phyloP scores from a whole-genome alignment of 1,140 invertebrate species.

The Hylaeus anthracinus region DNA sequence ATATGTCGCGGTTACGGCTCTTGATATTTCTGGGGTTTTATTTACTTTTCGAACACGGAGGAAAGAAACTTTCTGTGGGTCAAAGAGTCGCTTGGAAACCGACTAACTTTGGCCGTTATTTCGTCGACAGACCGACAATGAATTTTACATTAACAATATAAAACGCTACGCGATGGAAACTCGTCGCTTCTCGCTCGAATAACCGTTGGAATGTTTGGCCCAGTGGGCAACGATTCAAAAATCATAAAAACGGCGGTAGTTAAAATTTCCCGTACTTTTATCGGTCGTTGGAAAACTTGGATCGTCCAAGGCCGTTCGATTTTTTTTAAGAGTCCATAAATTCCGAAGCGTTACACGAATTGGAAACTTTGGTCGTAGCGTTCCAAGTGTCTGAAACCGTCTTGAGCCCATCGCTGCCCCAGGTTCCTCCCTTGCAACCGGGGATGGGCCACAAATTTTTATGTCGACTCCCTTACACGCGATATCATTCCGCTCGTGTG shows the following conservation, averaged over 20 bases:
- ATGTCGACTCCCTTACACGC: conserved; percentile 30
- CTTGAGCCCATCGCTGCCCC: not conserved
- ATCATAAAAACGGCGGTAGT: too few relatives aligned
- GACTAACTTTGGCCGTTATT: too few relatives aligned
- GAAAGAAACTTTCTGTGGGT: too few relatives aligned
- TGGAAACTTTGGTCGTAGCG: conserved; percentile 14
- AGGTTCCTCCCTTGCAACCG: not conserved
- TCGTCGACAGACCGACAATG: too few relatives aligned
- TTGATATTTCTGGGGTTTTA: conserved; percentile 10
- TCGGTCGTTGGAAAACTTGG: not conserved
- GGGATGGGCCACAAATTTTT: conserved; percentile 43
- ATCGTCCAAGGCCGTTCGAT: not conserved
- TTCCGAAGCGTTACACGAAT: conserved; percentile 1
- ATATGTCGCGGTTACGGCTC: not conserved
- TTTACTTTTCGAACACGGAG: not conserved
- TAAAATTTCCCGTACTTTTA: too few relatives aligned
- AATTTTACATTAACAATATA: too few relatives aligned
- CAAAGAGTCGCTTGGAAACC: too few relatives aligned
- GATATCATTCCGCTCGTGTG: conserved; percentile 14
- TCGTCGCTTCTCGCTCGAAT: too few relatives aligned
- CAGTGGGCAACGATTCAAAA: too few relatives aligned
- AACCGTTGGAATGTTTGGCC: too few relatives aligned
- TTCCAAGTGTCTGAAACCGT: conserved; percentile 17
- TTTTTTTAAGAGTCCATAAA: too few relatives aligned
- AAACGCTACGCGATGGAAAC: too few relatives aligned